Evolutionary conservation across 2,113 vertebrate species (phyloP), one percentile per base, ranked within the genome.

Genomic region (Erythrolamprus reginae): DNA sequence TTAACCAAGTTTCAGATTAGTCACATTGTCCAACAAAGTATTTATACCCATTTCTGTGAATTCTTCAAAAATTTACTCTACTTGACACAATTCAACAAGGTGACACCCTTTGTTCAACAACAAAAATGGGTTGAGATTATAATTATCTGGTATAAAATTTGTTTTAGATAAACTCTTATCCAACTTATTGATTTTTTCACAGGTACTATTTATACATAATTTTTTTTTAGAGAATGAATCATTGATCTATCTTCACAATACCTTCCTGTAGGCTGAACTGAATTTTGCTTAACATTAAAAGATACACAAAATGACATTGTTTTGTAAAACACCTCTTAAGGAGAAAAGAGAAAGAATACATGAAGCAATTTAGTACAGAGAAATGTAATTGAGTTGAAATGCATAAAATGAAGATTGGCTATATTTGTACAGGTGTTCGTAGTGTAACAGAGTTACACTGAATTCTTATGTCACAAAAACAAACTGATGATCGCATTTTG

Each of bases 161-260:
- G 12, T 70, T 61, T 90, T 58, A 91, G 52, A 58, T 38, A 91
- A 88, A 17, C 45, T 47, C 26, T 83, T 83, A 83, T 86, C 88
- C 51, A 86, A 58, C 23, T 33, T 51, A 51, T 55, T 38, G n/a
- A 86, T 82, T 89, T 48, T 50, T 58, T 50, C 58, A 17, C 58
- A 38, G 17, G 45, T 45, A 65, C 51, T 86, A 82, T 51, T 38
- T 51, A 55, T 86, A 12, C 19, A 86, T 10, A 77, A 84, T 70
- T 86, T 55, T 86, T 56, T 56, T 42, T 53, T 10, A 50, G 58
- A 23, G 24, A 42, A 90, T 42, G 38, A 87, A 92, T 52, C 51
- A 33, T 92, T 86, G 87, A 55, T 26, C 21, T 23, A 92, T 92
- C 70, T 61, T 24, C 61, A 89, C 61, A 86, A 50, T 92, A 55